Evolutionary conservation across 2,888 invertebrate genomes (phyloP).

Genomic region (Noctua janthe): DNA sequence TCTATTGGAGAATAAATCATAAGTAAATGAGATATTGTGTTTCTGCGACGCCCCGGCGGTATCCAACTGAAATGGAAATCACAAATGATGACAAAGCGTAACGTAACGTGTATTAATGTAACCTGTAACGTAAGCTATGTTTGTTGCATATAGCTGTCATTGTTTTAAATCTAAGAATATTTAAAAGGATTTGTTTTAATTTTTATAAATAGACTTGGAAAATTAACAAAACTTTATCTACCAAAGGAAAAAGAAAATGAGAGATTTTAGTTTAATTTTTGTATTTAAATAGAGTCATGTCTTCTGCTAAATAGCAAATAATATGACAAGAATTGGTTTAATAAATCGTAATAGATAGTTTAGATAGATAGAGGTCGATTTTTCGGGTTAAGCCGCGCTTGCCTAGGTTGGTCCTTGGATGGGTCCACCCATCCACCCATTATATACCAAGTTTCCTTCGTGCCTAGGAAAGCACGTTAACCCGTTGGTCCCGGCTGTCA

Average conservation of each 20-base stretch:
- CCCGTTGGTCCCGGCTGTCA: background rate
- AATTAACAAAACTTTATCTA: background rate
- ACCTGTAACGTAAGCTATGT: slow-evolving; percentile 57
- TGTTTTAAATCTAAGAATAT: background rate
- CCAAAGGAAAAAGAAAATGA: background rate
- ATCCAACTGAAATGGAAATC: slow-evolving; percentile 79
- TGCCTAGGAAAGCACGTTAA: background rate
- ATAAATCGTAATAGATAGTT: background rate
- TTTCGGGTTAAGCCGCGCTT: background rate
- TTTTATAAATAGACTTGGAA: background rate
- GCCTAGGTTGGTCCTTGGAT: background rate
- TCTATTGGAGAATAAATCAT: slow-evolving; percentile 85
- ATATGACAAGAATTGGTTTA: background rate
- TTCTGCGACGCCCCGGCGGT: slow-evolving; percentile 74
- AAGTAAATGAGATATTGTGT: slow-evolving; percentile 85
- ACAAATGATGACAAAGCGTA: slow-evolving; percentile 82
- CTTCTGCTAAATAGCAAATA: background rate
- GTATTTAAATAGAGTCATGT: background rate
- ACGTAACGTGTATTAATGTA: slow-evolving; percentile 79
- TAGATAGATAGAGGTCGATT: no score
- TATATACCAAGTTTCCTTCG: background rate
- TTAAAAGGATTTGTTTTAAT: background rate
- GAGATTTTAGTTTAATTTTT: background rate
- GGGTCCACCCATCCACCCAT: background rate
- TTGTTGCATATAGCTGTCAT: slow-evolving; percentile 25